Conservation (phyloP, 2,113 vertebrate species). For the Hymenochirus boettgeri region DNA sequence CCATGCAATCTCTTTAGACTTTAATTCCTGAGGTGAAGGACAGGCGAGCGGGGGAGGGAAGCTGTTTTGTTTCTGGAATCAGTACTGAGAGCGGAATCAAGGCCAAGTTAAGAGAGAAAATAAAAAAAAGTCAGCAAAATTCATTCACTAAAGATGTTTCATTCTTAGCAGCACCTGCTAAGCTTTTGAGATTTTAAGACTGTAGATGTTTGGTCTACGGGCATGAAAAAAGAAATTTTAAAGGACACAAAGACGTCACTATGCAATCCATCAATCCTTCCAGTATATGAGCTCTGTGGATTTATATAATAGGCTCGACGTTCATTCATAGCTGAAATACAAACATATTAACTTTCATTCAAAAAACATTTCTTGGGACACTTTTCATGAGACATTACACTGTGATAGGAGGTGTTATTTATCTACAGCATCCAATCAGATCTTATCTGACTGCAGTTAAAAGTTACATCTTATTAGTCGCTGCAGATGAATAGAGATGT, state of each 20-base stretch:
- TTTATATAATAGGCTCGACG: too few relatives aligned
- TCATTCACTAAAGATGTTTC: conserved; percentile 22
- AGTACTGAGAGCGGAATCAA: conserved; percentile 48
- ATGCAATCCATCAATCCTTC: too few relatives aligned
- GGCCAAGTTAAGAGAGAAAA: conserved; percentile 49
- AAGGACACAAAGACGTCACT: background rate
- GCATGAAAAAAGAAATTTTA: conserved; percentile 24
- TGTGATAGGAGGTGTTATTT: too few relatives aligned
- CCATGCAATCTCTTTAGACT: conserved; percentile 4
- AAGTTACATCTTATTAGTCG: too few relatives aligned
- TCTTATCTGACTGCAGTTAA: too few relatives aligned
- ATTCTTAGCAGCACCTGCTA: conserved; percentile 44
- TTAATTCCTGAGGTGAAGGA: conserved; percentile 45
- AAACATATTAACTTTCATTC: too few relatives aligned
- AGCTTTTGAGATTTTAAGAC: conserved; percentile 36
- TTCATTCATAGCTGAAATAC: too few relatives aligned
- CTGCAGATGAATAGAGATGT: too few relatives aligned
- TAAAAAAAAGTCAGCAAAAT: conserved; percentile 31
- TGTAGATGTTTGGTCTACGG: conserved; percentile 50
- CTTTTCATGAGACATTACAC: too few relatives aligned
- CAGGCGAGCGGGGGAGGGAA: conserved; percentile 40
- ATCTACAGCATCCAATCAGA: too few relatives aligned
- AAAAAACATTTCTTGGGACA: too few relatives aligned
- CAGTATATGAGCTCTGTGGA: too few relatives aligned
- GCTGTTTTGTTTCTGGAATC: conserved; percentile 47